Evolutionary conservation across 2,888 invertebrate species (phyloP).

Genomic region (Tuta absoluta): DNA sequence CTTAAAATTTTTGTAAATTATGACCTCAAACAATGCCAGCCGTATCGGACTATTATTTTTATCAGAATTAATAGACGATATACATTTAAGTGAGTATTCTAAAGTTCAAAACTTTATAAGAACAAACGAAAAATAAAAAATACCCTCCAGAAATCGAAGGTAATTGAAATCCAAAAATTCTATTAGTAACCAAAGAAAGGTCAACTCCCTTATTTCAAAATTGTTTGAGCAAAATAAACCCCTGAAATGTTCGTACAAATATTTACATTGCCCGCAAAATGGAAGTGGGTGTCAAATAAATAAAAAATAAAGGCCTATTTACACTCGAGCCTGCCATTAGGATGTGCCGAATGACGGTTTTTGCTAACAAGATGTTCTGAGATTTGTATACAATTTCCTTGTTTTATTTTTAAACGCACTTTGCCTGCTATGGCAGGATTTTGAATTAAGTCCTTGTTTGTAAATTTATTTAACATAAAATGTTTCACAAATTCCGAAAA

Average conservation of each 20-base stretch:
- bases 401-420: background rate
- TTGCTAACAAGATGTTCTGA: constrained; percentile 18
- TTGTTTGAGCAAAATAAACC: constrained; percentile 25
- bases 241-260: constrained; percentile 21
- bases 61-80: too few relatives aligned
- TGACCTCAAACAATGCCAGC: too few relatives aligned
- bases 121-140: too few relatives aligned
- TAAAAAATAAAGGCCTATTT: constrained; percentile 27
- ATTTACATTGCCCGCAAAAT: constrained; percentile 21
- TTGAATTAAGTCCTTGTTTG: background rate
- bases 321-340: constrained; percentile 25
- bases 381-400: constrained; percentile 18
- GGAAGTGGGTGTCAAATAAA: constrained; percentile 21
- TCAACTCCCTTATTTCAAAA: constrained; percentile 26
- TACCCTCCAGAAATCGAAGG: background rate
- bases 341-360: constrained; percentile 16
- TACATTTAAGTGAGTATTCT: too few relatives aligned
- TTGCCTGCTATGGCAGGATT: background rate
- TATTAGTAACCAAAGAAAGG: constrained; percentile 1
- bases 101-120: too few relatives aligned
- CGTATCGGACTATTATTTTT: too few relatives aligned
- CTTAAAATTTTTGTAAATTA: too few relatives aligned
- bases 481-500: background rate
- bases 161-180: constrained; percentile 3
- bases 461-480: too few relatives aligned